A percentile compares a stretch with the other conserved stretches of the same genome.
These are phyloP conservation scores for Echinops telfairi DNA, from an alignment of 2,113 vertebrate species.

Conservation along the genomic window DNA sequence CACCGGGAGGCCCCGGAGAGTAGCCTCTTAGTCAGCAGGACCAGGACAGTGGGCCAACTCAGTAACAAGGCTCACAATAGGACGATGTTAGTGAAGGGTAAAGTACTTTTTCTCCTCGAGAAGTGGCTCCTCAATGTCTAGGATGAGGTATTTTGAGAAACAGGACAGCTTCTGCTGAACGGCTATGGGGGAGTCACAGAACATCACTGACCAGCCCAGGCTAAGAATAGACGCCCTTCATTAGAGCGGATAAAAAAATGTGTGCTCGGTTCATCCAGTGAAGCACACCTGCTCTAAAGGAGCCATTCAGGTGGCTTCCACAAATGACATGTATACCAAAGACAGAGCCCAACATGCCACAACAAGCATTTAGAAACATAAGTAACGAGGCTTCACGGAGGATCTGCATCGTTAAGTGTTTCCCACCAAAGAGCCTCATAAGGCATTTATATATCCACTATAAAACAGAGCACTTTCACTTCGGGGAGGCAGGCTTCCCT, in stretches of 20 bases:
- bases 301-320: neutral
- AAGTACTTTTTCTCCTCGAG: slow-evolving; percentile 39
- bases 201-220: slow-evolving; percentile 7
- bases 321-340: neutral
- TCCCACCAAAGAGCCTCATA: slow-evolving; percentile 22
- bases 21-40: slow-evolving; percentile 51
- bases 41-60: neutral
- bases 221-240: slow-evolving; percentile 65
- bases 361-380: slow-evolving; percentile 5
- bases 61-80: slow-evolving; percentile 64
- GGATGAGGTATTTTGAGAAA: slow-evolving; percentile 77
- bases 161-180: slow-evolving; percentile 59
- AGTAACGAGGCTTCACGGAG: neutral
- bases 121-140: slow-evolving; percentile 75
- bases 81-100: slow-evolving; percentile 9
- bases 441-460: slow-evolving; percentile 50
- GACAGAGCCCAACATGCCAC: neutral
- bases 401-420: slow-evolving; percentile 40
- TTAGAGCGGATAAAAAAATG: slow-evolving; percentile 27
- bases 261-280: neutral
- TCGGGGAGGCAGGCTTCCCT: slow-evolving; percentile 28
- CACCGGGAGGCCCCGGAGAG: slow-evolving; percentile 19
- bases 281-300: slow-evolving; percentile 12
- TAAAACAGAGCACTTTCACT: slow-evolving; percentile 55
- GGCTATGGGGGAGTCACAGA: slow-evolving; percentile 39